Base-by-base conservation (phyloP, 1,140 invertebrate genomes). In the Antheraea mylitta region DNA sequence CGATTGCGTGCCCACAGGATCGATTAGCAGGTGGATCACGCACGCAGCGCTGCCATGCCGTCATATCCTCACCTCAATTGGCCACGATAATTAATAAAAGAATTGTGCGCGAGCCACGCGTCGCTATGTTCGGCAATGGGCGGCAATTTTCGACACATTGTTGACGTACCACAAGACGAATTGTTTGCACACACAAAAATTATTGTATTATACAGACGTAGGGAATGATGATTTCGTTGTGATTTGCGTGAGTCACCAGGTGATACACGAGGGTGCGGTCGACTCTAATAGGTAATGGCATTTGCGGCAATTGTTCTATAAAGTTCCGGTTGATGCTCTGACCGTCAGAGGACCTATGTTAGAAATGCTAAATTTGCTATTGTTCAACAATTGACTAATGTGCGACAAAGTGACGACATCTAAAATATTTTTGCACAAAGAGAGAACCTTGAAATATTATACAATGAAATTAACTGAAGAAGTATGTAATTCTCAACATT, bases 11-110 rank as follows among this genome's bases (percentile, higher is more conserved):
- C 71, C 68, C 73, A 75, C 67, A 77, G 75, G 73, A 68, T 72
- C 66, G 67, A 85, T 91, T 90, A 73, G 83, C 81, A 90, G 83
- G 79, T 83, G 78, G 78, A 71, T 83, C 89, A 87, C 87, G 82
- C 77, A 76, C 87, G 73, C 64, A 76, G 71, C 76, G 82, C 73
- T 80, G 76, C 75, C 78, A 81, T 87, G 85, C 80, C 87, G 87
- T 91, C 87, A 91, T 87, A 91, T 91, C 89, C 89, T 90, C 80
- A 64, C 73, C 85, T 78, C 77, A 87, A 88, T 90, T 88, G 86
- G 86, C 74, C 78, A 85, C 80, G 73, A 79, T 85, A 86, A 90
- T 90, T 89, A 91, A 91, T 91, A 91, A 91, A 90, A 89, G 83
- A 83, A 82, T 81, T 83, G 86, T 82, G 87, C 79, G 87, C 79